A percentile compares a stretch with the other conserved stretches of the same genome.
These are phyloP conservation scores for Glossosoma conforme DNA, from an alignment of 1,140 invertebrate genomes.

Conservation along the genomic window DNA sequence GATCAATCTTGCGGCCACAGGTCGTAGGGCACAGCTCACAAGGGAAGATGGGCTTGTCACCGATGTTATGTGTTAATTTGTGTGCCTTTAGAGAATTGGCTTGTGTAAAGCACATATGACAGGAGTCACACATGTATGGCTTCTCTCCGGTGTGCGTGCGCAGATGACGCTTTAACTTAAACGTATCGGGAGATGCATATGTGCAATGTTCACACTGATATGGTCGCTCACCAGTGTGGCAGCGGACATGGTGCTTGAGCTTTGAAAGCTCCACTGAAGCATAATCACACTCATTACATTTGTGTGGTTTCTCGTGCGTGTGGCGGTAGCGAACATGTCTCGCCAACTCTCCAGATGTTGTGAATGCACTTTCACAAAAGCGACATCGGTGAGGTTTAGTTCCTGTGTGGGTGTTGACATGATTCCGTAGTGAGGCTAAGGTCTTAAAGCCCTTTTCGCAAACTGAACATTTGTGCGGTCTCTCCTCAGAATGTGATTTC, in stretches of 20 bases:
- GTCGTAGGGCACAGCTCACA: conserved; percentile 95
- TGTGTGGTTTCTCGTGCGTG: conserved; percentile 93
- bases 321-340: conserved; percentile 89
- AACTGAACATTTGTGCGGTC: conserved; percentile 90
- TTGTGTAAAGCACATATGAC: conserved; percentile 89
- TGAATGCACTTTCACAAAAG: conserved; percentile 88
- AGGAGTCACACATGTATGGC: conserved; percentile 91
- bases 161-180: conserved; percentile 92
- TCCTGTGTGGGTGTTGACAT: conserved; percentile 95
- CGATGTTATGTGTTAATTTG: conserved; percentile 87
- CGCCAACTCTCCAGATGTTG: conserved; percentile 90
- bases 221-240: conserved; percentile 82
- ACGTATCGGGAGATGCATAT: conserved; percentile 96
- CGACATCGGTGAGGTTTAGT: conserved; percentile 93
- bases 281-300: conserved; percentile 92
- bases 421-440: conserved; percentile 87
- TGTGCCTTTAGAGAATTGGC: conserved; percentile 94
- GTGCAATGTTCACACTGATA: conserved; percentile 94
- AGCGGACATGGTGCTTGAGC: conserved; percentile 86
- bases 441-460: conserved; percentile 96
- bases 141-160: conserved; percentile 92
- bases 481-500: conserved; percentile 92
- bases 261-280: conserved; percentile 92
- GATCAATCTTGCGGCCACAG: conserved; percentile 93
- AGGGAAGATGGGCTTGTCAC: conserved; percentile 92